phyloP scores from a whole-genome alignment of 1,140 invertebrate genomes.

The Pseudobourletiella spinata region DNA sequence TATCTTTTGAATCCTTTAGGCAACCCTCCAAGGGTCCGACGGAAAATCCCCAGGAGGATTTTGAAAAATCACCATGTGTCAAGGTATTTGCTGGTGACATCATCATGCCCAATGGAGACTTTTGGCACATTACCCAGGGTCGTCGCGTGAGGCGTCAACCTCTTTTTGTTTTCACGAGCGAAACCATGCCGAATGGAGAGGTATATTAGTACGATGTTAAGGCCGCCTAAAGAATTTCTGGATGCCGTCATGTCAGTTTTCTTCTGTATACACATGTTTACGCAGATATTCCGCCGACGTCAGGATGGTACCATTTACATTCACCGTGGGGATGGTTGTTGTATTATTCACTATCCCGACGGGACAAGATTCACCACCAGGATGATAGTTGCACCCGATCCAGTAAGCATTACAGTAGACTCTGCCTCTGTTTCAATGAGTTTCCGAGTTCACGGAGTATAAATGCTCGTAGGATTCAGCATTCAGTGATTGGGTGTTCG shows the following conservation, averaged over 20 bases:
- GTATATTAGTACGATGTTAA: no score
- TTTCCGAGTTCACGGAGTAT: no score
- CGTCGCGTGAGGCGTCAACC: slow-evolving; percentile 1
- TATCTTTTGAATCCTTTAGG: no score
- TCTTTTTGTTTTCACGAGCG: slow-evolving; percentile 16
- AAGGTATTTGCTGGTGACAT: slow-evolving; percentile 27
- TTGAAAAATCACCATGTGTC: background rate
- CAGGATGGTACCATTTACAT: slow-evolving; percentile 28
- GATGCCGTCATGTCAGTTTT: no score
- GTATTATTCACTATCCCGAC: slow-evolving; percentile 23
- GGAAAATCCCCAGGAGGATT: background rate
- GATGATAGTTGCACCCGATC: no score
- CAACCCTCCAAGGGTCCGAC: no score
- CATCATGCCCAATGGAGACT: slow-evolving; percentile 17
- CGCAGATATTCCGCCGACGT: slow-evolving; percentile 19
- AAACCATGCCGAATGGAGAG: slow-evolving; percentile 14
- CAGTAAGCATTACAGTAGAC: no score
- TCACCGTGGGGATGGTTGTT: slow-evolving; percentile 20
- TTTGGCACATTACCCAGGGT: slow-evolving; percentile 15
- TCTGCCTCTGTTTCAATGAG: background rate
- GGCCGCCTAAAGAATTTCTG: no score
- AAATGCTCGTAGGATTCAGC: no score
- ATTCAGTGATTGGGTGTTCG: slow-evolving; percentile 23
- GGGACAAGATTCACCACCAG: slow-evolving; percentile 26
- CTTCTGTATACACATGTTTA: no score